Evolutionary conservation across 2,888 invertebrate species (phyloP).

Genomic region (Rhorus exstirpatorius): DNA sequence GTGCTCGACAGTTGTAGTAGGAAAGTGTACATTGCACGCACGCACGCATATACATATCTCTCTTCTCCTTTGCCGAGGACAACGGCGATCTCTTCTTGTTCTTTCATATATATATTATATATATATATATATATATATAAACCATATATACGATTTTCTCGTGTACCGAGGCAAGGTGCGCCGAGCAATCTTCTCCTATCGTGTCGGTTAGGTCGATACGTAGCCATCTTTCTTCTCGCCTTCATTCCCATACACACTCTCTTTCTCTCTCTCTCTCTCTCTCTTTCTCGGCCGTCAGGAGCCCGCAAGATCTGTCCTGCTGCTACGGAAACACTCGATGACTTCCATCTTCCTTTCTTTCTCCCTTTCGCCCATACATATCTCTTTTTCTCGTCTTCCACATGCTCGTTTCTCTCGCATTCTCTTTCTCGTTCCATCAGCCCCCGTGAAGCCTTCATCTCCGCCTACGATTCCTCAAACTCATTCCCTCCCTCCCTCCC

Average conservation of each 20-base stretch:
- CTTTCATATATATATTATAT: neutral
- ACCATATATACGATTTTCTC: conserved; percentile 13
- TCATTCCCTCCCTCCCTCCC: too few species aligned
- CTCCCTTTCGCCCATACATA: conserved; percentile 35
- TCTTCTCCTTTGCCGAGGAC: conserved; percentile 32
- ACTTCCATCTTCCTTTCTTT: conserved; percentile 69
- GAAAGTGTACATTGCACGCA: conserved; percentile 73
- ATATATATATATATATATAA: neutral
- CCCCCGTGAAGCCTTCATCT: conserved; percentile 84
- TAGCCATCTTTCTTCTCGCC: conserved; percentile 64
- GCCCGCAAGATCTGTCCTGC: conserved; percentile 42
- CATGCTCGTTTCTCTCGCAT: conserved; percentile 67
- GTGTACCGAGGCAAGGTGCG: conserved; percentile 58
- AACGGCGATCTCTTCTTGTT: conserved; percentile 42
- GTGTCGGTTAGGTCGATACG: conserved; percentile 63
- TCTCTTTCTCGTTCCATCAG: conserved; percentile 57
- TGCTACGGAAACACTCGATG: conserved; percentile 61
- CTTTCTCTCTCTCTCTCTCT: too few species aligned
- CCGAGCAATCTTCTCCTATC: conserved; percentile 57
- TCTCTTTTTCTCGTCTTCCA: conserved; percentile 73
- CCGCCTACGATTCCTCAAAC: conserved; percentile 85
- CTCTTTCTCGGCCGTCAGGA: conserved; percentile 30
- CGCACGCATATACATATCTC: conserved; percentile 43
- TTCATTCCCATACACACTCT: conserved; percentile 51
- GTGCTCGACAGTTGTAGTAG: conserved; percentile 42